These are phyloP conservation scores for Coregonus ussuriensis DNA, from an alignment of 2,797 vertebrate genomes.

Conservation along the genomic window DNA sequence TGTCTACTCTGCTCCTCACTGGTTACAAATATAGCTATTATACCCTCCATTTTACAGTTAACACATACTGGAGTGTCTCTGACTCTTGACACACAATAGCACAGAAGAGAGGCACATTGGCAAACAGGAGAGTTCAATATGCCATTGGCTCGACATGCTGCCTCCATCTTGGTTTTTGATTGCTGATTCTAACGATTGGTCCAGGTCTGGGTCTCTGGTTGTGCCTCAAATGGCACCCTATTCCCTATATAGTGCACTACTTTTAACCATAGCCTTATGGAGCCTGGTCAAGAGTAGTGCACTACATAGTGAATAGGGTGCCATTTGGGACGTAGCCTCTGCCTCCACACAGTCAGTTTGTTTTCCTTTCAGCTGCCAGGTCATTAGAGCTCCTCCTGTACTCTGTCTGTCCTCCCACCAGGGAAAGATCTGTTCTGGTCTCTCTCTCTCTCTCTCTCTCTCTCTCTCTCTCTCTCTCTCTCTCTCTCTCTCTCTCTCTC, in stretches of 20 bases:
- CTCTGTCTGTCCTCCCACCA: background rate
- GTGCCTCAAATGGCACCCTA: background rate
- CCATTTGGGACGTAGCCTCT: background rate
- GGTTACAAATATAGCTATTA: background rate
- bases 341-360: background rate
- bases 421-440: background rate
- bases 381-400: slow-evolving; percentile 10
- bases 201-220: background rate
- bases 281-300: too few relatives aligned
- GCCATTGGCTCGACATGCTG: too few relatives aligned
- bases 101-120: too few relatives aligned
- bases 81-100: too few relatives aligned
- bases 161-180: background rate
- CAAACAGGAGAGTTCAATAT: too few relatives aligned
- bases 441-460: too few relatives aligned
- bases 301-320: background rate
- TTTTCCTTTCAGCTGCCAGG: background rate
- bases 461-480: background rate
- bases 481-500: too few relatives aligned
- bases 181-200: background rate
- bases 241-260: background rate
- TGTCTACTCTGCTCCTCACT: background rate
- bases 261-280: background rate
- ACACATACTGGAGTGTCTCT: too few relatives aligned
- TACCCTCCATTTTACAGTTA: too few relatives aligned